Percentiles rank a stretch among this genome's conserved stretches.
phyloP scores from a whole-genome alignment of 2,888 invertebrate genomes.

The Eupithecia abbreviata region DNA sequence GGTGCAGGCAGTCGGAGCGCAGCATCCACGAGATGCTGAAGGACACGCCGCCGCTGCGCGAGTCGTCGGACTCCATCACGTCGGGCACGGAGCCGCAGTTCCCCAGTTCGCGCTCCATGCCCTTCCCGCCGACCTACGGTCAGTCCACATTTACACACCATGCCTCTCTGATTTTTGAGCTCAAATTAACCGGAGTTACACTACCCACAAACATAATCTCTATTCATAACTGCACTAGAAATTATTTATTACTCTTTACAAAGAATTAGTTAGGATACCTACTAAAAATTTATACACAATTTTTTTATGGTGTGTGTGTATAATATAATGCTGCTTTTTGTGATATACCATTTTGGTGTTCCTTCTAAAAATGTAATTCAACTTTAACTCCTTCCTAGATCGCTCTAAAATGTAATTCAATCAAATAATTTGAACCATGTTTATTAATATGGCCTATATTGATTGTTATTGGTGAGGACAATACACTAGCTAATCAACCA shows the following conservation, averaged over 20 bases:
- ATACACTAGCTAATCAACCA: background rate
- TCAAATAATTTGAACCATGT: background rate
- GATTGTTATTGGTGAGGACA: background rate
- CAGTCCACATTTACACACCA: constrained; percentile 3
- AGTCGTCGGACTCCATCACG: constrained; percentile 89
- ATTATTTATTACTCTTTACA: background rate
- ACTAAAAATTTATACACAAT: background rate
- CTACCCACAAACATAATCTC: background rate
- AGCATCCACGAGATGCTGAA: constrained; percentile 94
- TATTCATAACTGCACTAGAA: background rate
- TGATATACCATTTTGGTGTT: background rate
- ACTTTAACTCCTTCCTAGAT: too few relatives aligned
- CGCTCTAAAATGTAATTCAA: too few relatives aligned
- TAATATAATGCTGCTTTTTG: background rate
- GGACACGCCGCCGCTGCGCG: constrained; percentile 91
- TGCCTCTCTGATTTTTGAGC: background rate
- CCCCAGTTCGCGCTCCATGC: constrained; percentile 87
- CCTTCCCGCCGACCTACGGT: constrained; percentile 52
- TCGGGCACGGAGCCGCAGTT: constrained; percentile 88
- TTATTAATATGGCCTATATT: background rate
- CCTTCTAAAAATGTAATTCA: background rate
- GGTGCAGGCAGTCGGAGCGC: constrained; percentile 83
- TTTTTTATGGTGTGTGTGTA: background rate
- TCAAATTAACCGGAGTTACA: background rate
- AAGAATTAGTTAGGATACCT: background rate